These are phyloP conservation scores for Tringa solitaria DNA, from an alignment of 2,113 vertebrate species.

Conservation along the genomic window DNA sequence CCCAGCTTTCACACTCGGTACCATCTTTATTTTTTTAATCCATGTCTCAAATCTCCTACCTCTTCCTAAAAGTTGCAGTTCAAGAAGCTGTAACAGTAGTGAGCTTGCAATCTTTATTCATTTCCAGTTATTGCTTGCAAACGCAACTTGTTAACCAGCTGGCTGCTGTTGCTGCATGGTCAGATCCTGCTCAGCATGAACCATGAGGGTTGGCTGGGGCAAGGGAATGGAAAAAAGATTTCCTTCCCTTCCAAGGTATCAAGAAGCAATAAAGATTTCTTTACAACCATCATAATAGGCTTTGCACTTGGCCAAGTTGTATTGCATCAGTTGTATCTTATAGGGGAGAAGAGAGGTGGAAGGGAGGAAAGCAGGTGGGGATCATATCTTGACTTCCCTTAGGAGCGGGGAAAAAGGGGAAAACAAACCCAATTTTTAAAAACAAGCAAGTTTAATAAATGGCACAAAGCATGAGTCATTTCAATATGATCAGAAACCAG, in stretches of 20 bases:
- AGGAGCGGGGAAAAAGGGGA: neutral
- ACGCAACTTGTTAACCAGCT: neutral
- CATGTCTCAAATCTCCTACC: neutral
- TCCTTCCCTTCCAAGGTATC: neutral
- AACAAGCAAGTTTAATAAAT: neutral
- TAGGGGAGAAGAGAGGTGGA: neutral
- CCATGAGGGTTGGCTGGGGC: neutral
- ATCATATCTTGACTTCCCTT: neutral
- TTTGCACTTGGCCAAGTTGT: neutral
- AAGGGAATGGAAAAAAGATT: neutral
- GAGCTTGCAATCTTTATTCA: neutral
- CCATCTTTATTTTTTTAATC: neutral
- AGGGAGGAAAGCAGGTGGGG: neutral
- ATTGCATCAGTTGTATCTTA: neutral
- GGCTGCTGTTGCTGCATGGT: neutral
- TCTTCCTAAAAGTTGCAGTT: neutral
- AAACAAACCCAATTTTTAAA: neutral
- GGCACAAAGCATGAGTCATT: neutral
- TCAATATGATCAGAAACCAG: neutral
- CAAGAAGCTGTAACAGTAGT: neutral
- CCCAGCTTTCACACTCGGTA: neutral
- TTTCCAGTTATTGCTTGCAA: neutral
- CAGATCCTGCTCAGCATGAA: neutral
- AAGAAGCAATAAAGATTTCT: neutral
- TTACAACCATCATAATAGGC: neutral